Conservation (phyloP, 2,113 vertebrate species). For the Fregata magnificens region DNA sequence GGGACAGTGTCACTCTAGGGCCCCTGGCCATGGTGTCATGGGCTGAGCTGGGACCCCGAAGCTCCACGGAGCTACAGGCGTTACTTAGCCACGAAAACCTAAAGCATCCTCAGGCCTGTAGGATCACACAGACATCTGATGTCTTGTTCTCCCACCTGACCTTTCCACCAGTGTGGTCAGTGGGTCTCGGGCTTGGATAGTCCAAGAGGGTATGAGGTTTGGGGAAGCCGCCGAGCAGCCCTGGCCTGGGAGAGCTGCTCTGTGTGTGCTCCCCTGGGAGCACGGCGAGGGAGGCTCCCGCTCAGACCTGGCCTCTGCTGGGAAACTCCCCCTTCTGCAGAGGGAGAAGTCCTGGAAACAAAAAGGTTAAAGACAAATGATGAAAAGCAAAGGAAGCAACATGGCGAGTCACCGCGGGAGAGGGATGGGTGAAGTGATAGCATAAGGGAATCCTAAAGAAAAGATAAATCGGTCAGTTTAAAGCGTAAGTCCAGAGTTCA, state of each 20-base stretch:
- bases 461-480: neutral
- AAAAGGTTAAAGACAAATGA: neutral
- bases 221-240: neutral
- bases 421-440: neutral
- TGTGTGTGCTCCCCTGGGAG: neutral
- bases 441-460: neutral
- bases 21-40: rapidly evolving
- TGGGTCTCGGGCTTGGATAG: neutral
- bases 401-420: rapidly evolving
- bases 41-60: neutral
- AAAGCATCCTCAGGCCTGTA: neutral
- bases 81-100: rapidly evolving
- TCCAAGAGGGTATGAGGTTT: neutral
- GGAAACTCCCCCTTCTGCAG: neutral
- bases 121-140: neutral
- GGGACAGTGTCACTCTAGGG: neutral
- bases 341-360: neutral
- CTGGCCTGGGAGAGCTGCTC: neutral
- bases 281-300: neutral
- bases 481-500: neutral
- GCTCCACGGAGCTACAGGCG: neutral
- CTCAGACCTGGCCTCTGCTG: neutral
- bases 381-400: neutral
- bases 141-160: neutral
- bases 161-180: neutral